A percentile compares a stretch with the other conserved stretches of the same genome.
Evolutionary conservation across 2,113 vertebrate species (phyloP).

Genomic region (Strix aluco): DNA sequence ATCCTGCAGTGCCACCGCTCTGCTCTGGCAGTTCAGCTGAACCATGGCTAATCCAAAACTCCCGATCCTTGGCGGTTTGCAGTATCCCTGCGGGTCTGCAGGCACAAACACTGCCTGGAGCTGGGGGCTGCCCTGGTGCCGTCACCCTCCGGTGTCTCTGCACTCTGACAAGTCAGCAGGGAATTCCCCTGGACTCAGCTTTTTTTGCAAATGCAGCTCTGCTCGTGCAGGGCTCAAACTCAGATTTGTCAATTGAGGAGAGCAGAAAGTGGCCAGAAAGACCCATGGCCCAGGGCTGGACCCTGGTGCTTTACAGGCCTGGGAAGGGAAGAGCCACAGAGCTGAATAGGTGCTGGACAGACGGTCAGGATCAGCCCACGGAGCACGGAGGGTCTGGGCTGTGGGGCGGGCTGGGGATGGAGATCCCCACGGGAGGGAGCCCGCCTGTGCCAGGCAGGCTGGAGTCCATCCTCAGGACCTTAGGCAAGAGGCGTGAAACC

Average conservation of each 20-base stretch:
- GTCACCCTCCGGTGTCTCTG: rapidly evolving
- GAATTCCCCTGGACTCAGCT: not conserved
- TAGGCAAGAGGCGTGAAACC: not conserved
- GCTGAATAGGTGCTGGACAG: not conserved
- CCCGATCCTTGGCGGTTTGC: not conserved
- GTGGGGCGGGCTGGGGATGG: not conserved
- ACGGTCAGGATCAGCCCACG: too few species aligned
- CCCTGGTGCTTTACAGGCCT: not conserved
- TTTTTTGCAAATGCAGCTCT: not conserved
- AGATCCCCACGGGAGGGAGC: not conserved
- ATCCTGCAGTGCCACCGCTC: not conserved
- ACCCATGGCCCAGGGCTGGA: not conserved
- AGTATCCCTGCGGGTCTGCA: not conserved
- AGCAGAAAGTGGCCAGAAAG: not conserved
- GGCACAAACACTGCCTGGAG: not conserved
- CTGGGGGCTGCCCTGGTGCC: not conserved
- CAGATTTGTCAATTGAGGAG: not conserved
- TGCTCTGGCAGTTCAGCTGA: not conserved
- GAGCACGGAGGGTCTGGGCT: not conserved
- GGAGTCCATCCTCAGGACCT: not conserved
- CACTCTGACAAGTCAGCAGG: not conserved
- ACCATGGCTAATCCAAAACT: not conserved
- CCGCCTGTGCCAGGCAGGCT: not conserved
- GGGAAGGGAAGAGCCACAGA: not conserved
- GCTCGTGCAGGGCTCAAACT: not conserved